These are phyloP conservation scores for Craniophora ligustri DNA, from an alignment of 2,888 invertebrate species.

Conservation along the genomic window DNA sequence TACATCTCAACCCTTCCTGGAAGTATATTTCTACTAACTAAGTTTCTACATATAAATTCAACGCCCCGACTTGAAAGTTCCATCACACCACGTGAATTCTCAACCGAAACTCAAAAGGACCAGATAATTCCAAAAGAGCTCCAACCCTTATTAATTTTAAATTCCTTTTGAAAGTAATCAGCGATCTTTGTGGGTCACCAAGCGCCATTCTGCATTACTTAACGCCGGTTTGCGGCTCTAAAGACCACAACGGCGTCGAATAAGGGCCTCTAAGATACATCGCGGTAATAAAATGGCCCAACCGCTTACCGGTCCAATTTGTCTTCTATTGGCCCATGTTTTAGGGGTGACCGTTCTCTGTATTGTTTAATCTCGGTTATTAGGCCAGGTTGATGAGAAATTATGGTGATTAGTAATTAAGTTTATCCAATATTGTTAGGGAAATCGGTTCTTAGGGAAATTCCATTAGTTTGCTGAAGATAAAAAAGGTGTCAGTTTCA, in stretches of 20 bases:
- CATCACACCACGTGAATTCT: constrained; percentile 5
- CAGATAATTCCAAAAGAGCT: constrained; percentile 28
- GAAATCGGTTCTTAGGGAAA: background rate
- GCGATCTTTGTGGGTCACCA: constrained; percentile 26
- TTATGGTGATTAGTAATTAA: constrained; percentile 16
- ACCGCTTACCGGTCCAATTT: constrained; percentile 46
- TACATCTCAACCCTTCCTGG: background rate
- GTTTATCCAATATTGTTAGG: background rate
- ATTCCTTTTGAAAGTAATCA: constrained; percentile 40
- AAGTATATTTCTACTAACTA: background rate
- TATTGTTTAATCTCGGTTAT: constrained; percentile 24
- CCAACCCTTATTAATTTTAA: constrained; percentile 38
- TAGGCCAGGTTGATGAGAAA: constrained; percentile 24
- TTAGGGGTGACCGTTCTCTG: constrained; percentile 17
- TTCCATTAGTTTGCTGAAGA: background rate
- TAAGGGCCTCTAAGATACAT: constrained; percentile 43
- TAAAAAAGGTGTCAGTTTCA: background rate
- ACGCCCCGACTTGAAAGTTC: constrained; percentile 5
- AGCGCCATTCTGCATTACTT: constrained; percentile 28
- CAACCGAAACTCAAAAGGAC: constrained; percentile 16
- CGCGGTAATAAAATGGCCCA: constrained; percentile 46
- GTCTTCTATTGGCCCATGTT: constrained; percentile 30
- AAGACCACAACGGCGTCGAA: constrained; percentile 21
- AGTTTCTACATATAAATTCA: constrained; percentile 3
- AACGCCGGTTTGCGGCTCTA: constrained; percentile 31